phyloP scores from a whole-genome alignment of 2,113 vertebrate species.

The Atrichornis clamosus region DNA sequence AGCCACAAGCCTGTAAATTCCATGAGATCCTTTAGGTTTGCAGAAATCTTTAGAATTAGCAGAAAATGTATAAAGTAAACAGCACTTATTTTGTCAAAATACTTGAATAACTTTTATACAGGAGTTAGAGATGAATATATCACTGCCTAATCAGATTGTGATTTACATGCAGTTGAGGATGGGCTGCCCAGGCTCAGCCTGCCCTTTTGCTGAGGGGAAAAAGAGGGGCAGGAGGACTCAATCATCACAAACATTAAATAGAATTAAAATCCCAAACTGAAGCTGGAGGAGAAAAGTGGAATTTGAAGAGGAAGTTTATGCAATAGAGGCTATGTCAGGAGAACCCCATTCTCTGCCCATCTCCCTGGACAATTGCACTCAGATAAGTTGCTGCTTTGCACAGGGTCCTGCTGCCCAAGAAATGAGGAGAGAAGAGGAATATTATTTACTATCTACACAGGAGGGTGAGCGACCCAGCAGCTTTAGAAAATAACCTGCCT shows the following conservation, averaged over 20 bases:
- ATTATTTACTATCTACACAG: background rate
- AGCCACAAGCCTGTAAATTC: slow-evolving; percentile 95
- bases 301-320: background rate
- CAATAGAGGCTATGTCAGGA: background rate
- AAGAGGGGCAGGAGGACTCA: background rate
- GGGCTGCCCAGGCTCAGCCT: slow-evolving; percentile 25
- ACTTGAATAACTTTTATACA: slow-evolving; percentile 79
- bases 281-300: background rate
- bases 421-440: background rate
- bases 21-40: slow-evolving; percentile 90
- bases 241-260: background rate
- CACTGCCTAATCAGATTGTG: slow-evolving; percentile 78
- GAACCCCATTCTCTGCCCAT: background rate
- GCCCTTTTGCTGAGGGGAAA: background rate
- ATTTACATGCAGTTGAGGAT: slow-evolving; percentile 75
- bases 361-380: background rate
- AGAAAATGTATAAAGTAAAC: slow-evolving; percentile 83
- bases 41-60: slow-evolving; percentile 89
- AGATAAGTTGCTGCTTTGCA: background rate
- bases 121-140: slow-evolving; percentile 77
- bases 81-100: slow-evolving; percentile 82
- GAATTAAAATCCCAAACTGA: background rate
- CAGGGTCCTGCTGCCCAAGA: background rate
- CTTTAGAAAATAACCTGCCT: background rate
- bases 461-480: background rate